These are phyloP conservation scores for Micromys minutus DNA, from an alignment of 2,113 vertebrate genomes.

Conservation along the genomic window DNA sequence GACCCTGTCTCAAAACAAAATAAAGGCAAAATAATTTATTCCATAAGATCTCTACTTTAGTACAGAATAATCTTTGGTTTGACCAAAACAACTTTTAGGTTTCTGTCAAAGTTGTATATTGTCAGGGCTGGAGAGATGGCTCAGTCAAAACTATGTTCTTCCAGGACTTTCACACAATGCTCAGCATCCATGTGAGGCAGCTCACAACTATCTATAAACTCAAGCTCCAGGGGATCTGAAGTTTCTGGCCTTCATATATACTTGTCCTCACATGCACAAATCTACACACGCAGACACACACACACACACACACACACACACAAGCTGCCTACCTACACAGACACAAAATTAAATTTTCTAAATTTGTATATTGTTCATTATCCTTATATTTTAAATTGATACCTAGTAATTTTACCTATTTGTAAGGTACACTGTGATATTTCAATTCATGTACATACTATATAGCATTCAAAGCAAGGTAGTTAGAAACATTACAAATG, in stretches of 20 bases:
- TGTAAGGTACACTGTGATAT: background rate
- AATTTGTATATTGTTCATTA: background rate
- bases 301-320: background rate
- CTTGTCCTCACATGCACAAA: background rate
- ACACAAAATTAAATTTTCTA: background rate
- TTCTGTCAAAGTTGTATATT: background rate
- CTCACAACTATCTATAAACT: background rate
- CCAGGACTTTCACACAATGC: background rate
- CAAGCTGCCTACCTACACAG: background rate
- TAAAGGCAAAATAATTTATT: slow-evolving; percentile 7
- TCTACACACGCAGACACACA: background rate
- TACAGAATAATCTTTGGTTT: slow-evolving; percentile 31
- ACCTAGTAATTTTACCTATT: background rate
- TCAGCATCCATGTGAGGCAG: background rate
- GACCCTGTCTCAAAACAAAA: background rate
- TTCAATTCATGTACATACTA: background rate
- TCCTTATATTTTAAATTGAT: background rate
- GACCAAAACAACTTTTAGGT: background rate
- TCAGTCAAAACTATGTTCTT: background rate
- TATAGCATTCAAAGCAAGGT: background rate
- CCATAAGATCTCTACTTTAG: background rate
- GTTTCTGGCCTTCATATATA: background rate
- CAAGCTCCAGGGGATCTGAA: background rate
- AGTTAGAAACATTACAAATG: background rate
- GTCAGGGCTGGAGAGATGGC: background rate